These are phyloP conservation scores for Drosophila setosimentum DNA, from an alignment of 2,888 invertebrate genomes.

Conservation along the genomic window DNA sequence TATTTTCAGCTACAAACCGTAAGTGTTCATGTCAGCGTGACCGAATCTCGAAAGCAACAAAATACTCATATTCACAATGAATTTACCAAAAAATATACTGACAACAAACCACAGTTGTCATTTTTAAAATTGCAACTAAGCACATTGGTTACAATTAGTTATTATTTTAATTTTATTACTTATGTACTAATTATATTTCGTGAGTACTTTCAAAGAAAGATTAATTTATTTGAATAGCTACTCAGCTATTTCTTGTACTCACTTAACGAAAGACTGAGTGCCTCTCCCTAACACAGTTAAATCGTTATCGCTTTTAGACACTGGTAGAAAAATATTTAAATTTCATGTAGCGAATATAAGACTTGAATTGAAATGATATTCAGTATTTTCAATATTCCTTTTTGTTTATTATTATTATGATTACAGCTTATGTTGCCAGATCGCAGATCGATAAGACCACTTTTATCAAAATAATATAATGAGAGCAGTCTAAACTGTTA, in stretches of 20 bases:
- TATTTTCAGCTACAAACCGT: constrained; percentile 74
- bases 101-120: background rate
- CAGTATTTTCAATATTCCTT: background rate
- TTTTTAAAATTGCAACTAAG: too few species aligned
- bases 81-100: background rate
- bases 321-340: background rate
- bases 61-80: constrained; percentile 1
- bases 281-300: background rate
- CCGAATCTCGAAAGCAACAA: constrained; percentile 18
- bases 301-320: constrained; percentile 1
- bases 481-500: background rate
- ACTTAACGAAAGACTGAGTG: constrained; percentile 9
- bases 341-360: background rate
- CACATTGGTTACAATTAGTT: background rate
- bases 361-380: background rate
- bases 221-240: background rate
- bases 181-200: too few species aligned
- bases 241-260: background rate
- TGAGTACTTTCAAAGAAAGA: too few species aligned
- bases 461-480: background rate
- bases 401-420: background rate
- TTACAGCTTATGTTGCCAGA: background rate
- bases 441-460: background rate
- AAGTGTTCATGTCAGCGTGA: constrained; percentile 69
- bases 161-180: background rate